Conservation (phyloP, 2,888 invertebrate species). For the Agrochola lota region DNA sequence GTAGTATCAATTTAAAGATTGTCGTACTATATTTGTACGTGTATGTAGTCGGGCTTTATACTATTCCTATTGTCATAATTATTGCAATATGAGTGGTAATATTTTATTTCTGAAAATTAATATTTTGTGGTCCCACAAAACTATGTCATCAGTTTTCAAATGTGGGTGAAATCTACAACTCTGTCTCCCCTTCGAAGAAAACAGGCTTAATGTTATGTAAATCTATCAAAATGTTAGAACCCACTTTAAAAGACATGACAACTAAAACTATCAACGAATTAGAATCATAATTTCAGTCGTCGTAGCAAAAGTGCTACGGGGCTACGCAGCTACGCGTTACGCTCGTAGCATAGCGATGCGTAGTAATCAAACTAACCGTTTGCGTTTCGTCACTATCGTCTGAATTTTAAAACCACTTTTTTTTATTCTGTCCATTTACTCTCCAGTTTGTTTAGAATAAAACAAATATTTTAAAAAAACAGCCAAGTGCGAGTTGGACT, state of each 20-base stretch:
- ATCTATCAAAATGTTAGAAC: not conserved
- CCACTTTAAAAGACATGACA: not conserved
- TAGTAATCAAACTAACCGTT: conserved; percentile 37
- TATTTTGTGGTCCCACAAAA: not conserved
- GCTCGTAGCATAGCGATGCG: conserved; percentile 51
- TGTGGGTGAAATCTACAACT: not conserved
- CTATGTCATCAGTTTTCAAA: not conserved
- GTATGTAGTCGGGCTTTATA: not conserved
- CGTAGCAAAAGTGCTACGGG: conserved; percentile 56
- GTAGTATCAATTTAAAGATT: not conserved
- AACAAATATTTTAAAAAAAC: no score
- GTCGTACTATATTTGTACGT: not conserved
- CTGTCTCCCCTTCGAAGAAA: not conserved
- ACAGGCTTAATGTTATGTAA: not conserved
- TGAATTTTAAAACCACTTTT: conserved; percentile 39
- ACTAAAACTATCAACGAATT: not conserved
- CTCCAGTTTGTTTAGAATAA: conserved; percentile 29
- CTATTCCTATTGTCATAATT: no score
- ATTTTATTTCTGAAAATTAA: not conserved
- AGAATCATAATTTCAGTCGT: not conserved
- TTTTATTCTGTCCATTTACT: conserved; percentile 38
- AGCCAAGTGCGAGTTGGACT: no score
- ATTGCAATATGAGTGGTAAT: not conserved
- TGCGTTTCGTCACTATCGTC: conserved; percentile 33
- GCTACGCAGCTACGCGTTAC: conserved; percentile 53